Evolutionary conservation across 2,888 invertebrate species (phyloP).

Genomic region (Saturnia japonica): DNA sequence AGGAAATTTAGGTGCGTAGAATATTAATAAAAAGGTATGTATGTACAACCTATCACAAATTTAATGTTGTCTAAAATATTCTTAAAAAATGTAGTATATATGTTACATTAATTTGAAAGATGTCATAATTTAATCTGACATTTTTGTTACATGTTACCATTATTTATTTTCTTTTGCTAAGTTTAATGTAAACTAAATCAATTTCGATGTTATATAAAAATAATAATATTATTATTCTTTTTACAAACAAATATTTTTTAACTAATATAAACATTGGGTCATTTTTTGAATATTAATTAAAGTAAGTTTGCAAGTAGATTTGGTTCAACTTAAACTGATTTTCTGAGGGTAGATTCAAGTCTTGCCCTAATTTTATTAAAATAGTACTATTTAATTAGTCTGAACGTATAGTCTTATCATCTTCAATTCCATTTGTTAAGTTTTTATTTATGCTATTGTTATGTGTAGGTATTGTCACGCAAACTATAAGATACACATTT

Average conservation of each 20-base stretch:
- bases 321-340: not conserved
- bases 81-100: not conserved
- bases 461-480: not conserved
- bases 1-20: not conserved
- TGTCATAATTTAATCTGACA: not conserved
- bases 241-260: not conserved
- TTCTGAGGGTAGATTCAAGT: not conserved
- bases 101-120: not conserved
- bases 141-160: not conserved
- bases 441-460: not conserved
- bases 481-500: not conserved
- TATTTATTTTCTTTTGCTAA: conserved; percentile 6
- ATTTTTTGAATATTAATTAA: not conserved
- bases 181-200: not conserved
- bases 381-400: not conserved
- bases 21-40: not conserved
- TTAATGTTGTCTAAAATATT: not conserved
- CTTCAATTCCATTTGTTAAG: not conserved
- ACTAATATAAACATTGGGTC: not conserved
- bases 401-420: not conserved
- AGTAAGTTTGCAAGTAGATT: not conserved
- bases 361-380: not conserved
- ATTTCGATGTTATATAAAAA: not conserved
- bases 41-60: not conserved
- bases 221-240: not conserved